These are phyloP conservation scores for Semaprochilodus insignis DNA, from an alignment of 2,797 vertebrate genomes.

Conservation along the genomic window DNA sequence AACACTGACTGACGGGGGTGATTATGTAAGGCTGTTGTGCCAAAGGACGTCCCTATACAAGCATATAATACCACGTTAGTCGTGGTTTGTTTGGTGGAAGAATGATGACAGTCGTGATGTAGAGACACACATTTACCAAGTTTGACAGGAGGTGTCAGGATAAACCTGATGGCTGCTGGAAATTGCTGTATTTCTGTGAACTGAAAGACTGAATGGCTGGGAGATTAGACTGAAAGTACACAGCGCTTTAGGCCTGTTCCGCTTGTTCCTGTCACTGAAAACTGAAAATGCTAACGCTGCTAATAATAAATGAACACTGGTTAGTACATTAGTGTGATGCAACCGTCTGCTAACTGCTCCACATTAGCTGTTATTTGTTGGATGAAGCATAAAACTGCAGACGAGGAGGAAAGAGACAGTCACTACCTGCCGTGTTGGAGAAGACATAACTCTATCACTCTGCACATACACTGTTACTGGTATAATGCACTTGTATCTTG, in stretches of 20 bases:
- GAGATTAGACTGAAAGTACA: neutral
- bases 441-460: too few species aligned
- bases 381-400: neutral
- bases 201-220: too few species aligned
- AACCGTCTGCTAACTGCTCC: neutral
- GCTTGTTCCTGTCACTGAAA: neutral
- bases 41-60: neutral
- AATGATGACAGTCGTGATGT: neutral
- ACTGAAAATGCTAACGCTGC: neutral
- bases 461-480: too few species aligned
- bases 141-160: neutral
- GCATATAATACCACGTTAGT: neutral
- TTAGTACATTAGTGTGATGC: neutral
- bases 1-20: neutral
- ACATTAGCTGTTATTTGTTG: neutral
- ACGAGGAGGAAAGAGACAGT: neutral
- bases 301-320: constrained; percentile 4
- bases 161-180: neutral
- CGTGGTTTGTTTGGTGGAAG: neutral
- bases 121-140: neutral
- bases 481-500: too few species aligned
- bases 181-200: neutral
- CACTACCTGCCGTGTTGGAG: neutral
- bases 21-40: neutral
- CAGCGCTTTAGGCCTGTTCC: neutral